These are phyloP conservation scores for Hymenochirus boettgeri DNA, from an alignment of 2,113 vertebrate species.

Conservation along the genomic window DNA sequence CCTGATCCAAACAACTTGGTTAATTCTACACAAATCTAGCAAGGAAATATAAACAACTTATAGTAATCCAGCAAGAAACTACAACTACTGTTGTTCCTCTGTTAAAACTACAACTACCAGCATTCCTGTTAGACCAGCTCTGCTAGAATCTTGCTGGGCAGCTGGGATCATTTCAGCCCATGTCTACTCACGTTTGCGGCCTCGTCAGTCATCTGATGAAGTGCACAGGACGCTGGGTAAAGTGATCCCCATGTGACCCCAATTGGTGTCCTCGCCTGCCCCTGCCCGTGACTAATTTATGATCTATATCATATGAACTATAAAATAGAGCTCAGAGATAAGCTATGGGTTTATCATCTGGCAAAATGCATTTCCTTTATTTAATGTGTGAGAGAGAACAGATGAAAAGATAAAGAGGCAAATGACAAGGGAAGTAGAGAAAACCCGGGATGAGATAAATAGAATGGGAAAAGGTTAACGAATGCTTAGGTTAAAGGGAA, in stretches of 20 bases:
- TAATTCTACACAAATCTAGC: too few species aligned
- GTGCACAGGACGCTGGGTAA: neutral
- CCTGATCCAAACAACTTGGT: too few species aligned
- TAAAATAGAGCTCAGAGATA: slow-evolving; percentile 39
- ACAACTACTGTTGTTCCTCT: too few species aligned
- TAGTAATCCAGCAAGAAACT: too few species aligned
- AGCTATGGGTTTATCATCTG: neutral
- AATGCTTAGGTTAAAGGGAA: too few species aligned
- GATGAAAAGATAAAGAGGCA: slow-evolving; percentile 7
- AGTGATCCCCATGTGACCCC: slow-evolving; percentile 46
- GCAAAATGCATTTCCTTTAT: neutral
- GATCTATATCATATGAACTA: slow-evolving; percentile 48
- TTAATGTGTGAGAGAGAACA: slow-evolving; percentile 5
- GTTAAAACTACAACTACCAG: too few species aligned
- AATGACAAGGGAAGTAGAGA: neutral
- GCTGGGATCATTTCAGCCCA: too few species aligned
- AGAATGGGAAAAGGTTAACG: too few species aligned
- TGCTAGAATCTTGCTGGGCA: too few species aligned
- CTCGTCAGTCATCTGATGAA: neutral
- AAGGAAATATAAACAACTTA: too few species aligned
- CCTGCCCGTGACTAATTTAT: slow-evolving; percentile 50
- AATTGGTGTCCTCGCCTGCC: slow-evolving; percentile 40
- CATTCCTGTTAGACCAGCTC: too few species aligned
- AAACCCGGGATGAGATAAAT: too few species aligned
- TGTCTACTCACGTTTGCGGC: neutral